Evolutionary conservation across 2,797 vertebrate genomes (phyloP).

Genomic region (Hippopotamyrus pictus): DNA sequence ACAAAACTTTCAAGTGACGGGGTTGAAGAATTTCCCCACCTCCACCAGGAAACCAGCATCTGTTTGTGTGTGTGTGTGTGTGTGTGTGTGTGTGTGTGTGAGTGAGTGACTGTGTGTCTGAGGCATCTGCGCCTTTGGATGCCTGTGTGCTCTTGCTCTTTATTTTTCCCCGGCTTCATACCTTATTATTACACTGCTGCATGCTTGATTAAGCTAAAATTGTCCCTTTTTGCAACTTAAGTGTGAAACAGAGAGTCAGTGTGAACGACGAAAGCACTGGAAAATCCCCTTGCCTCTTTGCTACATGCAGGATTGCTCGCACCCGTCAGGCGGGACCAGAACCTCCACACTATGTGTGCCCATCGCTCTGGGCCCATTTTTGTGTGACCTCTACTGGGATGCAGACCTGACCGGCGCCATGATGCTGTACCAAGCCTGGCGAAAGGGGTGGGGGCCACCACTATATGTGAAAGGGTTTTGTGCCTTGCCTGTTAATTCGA

Average conservation of each 20-base stretch:
- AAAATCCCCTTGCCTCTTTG: constrained; percentile 9
- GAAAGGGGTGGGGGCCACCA: background rate
- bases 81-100: constrained; percentile 19
- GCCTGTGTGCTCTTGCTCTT: constrained; percentile 45
- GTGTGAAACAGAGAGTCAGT: constrained; percentile 42
- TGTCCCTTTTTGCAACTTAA: constrained; percentile 45
- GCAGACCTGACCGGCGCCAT: background rate
- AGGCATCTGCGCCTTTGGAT: constrained; percentile 40
- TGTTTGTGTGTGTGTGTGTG: constrained; percentile 24
- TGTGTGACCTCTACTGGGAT: background rate
- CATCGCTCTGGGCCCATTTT: background rate
- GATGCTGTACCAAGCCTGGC: background rate
- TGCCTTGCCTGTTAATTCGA: background rate
- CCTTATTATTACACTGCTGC: constrained; percentile 35
- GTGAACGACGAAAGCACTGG: constrained; percentile 36
- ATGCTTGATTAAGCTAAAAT: constrained; percentile 49
- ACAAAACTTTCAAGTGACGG: constrained; percentile 14
- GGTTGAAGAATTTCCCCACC: constrained; percentile 69
- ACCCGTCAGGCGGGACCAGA: background rate
- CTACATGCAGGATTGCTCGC: background rate
- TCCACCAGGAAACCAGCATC: constrained; percentile 53
- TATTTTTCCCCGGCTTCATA: constrained; percentile 45
- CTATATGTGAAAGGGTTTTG: background rate
- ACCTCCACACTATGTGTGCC: background rate
- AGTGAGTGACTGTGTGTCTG: constrained; percentile 18